phyloP scores from a whole-genome alignment of 2,797 vertebrate species.

The Phyllotis vaccarum region DNA sequence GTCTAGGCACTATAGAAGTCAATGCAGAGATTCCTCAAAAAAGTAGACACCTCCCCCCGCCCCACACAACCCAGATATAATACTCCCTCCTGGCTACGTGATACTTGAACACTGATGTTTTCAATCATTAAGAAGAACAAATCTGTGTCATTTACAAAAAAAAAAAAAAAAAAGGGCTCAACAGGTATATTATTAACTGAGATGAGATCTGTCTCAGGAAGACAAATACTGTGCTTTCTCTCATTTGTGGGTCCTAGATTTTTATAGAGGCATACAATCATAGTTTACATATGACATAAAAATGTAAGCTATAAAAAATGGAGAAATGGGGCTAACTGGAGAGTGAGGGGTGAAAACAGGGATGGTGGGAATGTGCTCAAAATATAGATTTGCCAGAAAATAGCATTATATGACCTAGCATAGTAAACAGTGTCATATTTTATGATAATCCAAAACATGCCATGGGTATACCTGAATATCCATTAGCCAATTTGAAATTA shows the following conservation, averaged over 20 bases:
- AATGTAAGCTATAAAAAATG: neutral
- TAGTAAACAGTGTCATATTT: neutral
- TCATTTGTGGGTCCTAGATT: neutral
- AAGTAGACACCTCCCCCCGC: neutral
- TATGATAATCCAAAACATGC: neutral
- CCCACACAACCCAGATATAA: neutral
- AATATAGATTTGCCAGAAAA: neutral
- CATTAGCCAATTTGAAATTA: neutral
- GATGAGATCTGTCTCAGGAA: neutral
- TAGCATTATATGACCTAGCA: neutral
- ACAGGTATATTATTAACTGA: neutral
- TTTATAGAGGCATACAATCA: neutral
- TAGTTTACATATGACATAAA: neutral
- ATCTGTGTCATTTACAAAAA: neutral
- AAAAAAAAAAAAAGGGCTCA: neutral
- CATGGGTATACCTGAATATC: no score
- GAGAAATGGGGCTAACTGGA: neutral
- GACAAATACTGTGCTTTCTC: neutral
- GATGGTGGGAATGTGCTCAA: no score
- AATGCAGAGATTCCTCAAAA: neutral
- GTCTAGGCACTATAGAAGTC: neutral
- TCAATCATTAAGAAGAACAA: neutral
- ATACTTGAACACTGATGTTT: neutral
- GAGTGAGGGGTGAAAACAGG: neutral
- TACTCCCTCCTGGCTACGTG: neutral